These are phyloP conservation scores for Dioctria linearis DNA, from an alignment of 2,888 invertebrate species.

Conservation along the genomic window DNA sequence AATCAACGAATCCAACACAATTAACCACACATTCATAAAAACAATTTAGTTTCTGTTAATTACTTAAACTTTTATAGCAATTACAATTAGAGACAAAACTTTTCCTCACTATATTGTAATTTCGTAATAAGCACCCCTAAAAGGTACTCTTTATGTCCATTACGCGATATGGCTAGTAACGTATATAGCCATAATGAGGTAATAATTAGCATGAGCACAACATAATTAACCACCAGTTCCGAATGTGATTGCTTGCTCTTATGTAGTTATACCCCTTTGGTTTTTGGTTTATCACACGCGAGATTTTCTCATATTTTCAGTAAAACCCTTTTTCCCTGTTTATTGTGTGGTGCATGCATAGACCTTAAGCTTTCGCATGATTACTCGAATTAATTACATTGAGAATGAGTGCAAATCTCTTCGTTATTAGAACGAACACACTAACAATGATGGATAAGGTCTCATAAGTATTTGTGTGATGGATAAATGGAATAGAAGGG, in stretches of 20 bases:
- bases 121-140: too few relatives aligned
- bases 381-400: slow-evolving; percentile 3
- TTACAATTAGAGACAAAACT: too few relatives aligned
- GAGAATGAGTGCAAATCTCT: neutral
- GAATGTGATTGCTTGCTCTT: neutral
- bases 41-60: too few relatives aligned
- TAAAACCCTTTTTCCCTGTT: neutral
- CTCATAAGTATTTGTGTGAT: neutral
- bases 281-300: neutral
- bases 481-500: too few relatives aligned
- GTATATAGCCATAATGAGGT: neutral
- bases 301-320: neutral
- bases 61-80: too few relatives aligned
- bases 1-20: too few relatives aligned
- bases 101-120: too few relatives aligned
- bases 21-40: too few relatives aligned
- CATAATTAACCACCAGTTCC: neutral
- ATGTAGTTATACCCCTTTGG: neutral
- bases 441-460: slow-evolving; percentile 1
- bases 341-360: neutral
- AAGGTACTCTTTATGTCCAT: too few relatives aligned
- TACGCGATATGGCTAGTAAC: too few relatives aligned
- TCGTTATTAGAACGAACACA: neutral
- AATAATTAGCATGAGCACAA: neutral
- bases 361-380: neutral